phyloP scores from a whole-genome alignment of 2,797 vertebrate genomes.

The Phaenicophaeus curvirostris region DNA sequence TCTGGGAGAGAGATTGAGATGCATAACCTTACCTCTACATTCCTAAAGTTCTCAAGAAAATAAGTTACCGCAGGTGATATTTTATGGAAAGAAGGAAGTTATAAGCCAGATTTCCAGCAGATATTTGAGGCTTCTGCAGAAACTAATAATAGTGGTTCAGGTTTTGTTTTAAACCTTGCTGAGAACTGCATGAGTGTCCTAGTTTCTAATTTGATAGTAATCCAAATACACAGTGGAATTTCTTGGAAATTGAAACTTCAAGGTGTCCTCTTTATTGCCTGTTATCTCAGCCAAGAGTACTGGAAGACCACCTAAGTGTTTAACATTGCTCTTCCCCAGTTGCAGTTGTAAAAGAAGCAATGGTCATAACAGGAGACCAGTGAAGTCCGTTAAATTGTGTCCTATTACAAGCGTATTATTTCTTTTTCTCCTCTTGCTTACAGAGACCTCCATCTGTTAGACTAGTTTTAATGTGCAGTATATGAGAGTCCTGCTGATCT shows the following conservation, averaged over 20 bases:
- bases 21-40: neutral
- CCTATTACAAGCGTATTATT: neutral
- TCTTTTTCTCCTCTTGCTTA: slow-evolving; percentile 45
- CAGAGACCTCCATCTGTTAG: slow-evolving; percentile 49
- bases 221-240: slow-evolving; percentile 59
- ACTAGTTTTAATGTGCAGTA: neutral
- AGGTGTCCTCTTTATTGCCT: slow-evolving; percentile 54
- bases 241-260: slow-evolving; percentile 62
- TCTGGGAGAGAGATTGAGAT: slow-evolving; percentile 13
- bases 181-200: slow-evolving; percentile 39
- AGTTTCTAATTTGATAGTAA: slow-evolving; percentile 61
- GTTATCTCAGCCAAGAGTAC: slow-evolving; percentile 25
- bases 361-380: neutral
- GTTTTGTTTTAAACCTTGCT: slow-evolving; percentile 47
- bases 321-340: neutral
- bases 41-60: slow-evolving; percentile 41
- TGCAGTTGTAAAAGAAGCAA: neutral
- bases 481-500: slow-evolving; percentile 26
- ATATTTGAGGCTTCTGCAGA: slow-evolving; percentile 33
- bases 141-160: slow-evolving; percentile 36
- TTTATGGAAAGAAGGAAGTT: slow-evolving; percentile 42
- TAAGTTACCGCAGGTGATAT: neutral
- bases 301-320: slow-evolving; percentile 51
- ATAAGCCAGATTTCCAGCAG: slow-evolving; percentile 35
- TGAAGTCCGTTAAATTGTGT: slow-evolving; percentile 35